phyloP scores from a whole-genome alignment of 2,113 vertebrate species.

The Oncorhynchus tshawytscha region DNA sequence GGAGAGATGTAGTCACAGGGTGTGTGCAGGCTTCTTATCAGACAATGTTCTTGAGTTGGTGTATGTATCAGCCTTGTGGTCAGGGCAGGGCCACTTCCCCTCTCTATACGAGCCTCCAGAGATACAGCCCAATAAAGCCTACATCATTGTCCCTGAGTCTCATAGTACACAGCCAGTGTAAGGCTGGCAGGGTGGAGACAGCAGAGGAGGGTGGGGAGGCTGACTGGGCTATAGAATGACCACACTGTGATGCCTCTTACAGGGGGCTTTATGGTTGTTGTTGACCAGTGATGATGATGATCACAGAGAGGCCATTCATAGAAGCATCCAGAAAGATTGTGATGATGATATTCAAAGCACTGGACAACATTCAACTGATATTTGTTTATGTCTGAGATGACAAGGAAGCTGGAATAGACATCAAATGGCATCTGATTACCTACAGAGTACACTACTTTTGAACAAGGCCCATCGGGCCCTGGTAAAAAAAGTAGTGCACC shows the following conservation, averaged over 20 bases:
- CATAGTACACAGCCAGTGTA: neutral
- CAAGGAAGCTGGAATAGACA: neutral
- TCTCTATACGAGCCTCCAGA: neutral
- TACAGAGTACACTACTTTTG: too few relatives aligned
- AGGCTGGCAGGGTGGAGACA: neutral
- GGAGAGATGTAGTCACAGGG: neutral
- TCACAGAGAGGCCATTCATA: too few relatives aligned
- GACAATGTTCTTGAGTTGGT: neutral
- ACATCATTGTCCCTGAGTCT: neutral
- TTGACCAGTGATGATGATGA: too few relatives aligned
- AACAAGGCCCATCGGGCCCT: too few relatives aligned
- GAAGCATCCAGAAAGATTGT: neutral
- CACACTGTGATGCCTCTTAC: too few relatives aligned
- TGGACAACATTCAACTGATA: slow-evolving; percentile 37
- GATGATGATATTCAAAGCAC: slow-evolving; percentile 5
- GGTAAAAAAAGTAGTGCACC: too few relatives aligned
- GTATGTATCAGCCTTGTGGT: neutral
- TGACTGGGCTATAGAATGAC: too few relatives aligned
- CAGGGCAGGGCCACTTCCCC: neutral
- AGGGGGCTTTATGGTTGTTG: too few relatives aligned
- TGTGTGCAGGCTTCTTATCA: neutral
- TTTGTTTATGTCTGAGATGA: neutral
- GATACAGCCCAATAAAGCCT: neutral
- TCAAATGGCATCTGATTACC: too few relatives aligned
- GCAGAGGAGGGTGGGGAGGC: too few relatives aligned